phyloP scores from a whole-genome alignment of 2,797 vertebrate species.

The Tenualosa ilisha region DNA sequence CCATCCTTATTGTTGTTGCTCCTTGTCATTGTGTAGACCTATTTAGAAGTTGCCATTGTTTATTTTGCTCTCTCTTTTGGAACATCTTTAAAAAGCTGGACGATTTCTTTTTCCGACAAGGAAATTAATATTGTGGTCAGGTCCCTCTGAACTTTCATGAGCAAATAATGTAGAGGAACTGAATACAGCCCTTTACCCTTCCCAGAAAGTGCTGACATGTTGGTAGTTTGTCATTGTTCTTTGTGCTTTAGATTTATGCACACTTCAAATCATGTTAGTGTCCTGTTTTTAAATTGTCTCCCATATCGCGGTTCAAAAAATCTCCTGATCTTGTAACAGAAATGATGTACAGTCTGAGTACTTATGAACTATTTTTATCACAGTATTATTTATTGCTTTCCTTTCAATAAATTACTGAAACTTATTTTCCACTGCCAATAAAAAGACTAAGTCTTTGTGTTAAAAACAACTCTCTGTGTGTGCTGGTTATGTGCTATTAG shows the following conservation, averaged over 20 bases:
- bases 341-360: constrained; percentile 93
- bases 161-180: constrained; percentile 25
- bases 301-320: constrained; percentile 67
- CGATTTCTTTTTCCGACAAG: constrained; percentile 5
- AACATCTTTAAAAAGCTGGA: constrained; percentile 58
- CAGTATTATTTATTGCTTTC: constrained; percentile 99
- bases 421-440: constrained; percentile 91
- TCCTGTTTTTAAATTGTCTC: constrained; percentile 79
- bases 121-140: constrained; percentile 9
- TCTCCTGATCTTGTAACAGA: constrained; percentile 86
- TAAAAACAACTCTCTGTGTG: constrained; percentile 1
- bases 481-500: neutral
- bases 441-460: constrained; percentile 56
- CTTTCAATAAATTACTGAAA: constrained; percentile 99
- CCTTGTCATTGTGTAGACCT: constrained; percentile 28
- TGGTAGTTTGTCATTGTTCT: constrained; percentile 50
- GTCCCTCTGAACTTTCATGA: constrained; percentile 13
- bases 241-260: constrained; percentile 66
- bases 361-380: constrained; percentile 99
- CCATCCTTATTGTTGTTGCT: constrained; percentile 44
- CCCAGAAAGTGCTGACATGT: constrained; percentile 56
- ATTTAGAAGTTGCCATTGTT: constrained; percentile 54
- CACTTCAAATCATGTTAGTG: constrained; percentile 81
- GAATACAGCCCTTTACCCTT: neutral
- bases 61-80: constrained; percentile 36